Base-by-base conservation (phyloP, 2,113 vertebrate genomes). In the Alligator sinensis region DNA sequence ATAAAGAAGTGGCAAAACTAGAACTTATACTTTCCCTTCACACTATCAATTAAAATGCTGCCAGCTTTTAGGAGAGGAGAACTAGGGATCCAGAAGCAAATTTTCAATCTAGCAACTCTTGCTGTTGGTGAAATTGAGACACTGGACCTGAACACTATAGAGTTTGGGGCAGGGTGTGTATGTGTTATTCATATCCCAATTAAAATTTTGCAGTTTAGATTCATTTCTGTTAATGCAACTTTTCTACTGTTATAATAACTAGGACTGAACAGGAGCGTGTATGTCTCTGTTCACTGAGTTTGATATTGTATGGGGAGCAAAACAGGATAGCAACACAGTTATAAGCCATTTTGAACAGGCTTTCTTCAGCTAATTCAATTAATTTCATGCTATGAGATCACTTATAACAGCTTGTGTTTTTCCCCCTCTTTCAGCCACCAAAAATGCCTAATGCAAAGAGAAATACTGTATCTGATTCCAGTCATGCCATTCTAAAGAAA, bases 371-470 rank as follows among this genome's bases (percentile, higher is more conserved):
- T 86, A 72, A 89, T 91, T 95, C 95, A 3, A 84, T 87, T 82
- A 82, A 60, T 91, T 63, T 90, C 30, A n/a, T 86, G 77, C 54
- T 80, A 0, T 80, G 87, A 86, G 78, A 95, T 91, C 93, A 77
- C 78, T 91, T 85, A 77, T 2, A 95, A 57, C 64, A 88, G 78
- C 80, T 84, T 38, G 34, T 47, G 22, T 13, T 57, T 83, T 47
- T 21, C 83, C 79, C 28, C 82, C 24, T 2, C 47, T 47, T 47
- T 11, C 22, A 54, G 77, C 77, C 61, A 54, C n/a, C 86, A 88
- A 81, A 95, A 95, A 93, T 61, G 72, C 77, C 92, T 89, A 86
- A 95, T 92, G 62, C 96, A 94, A 97, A 86, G 86, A 90, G 79
- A 95, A 95, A 81, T 59, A 60, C 62, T 79, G 72, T 63, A 84